Conservation (phyloP, 2,888 invertebrate genomes). For the Nomada lathburiana region DNA sequence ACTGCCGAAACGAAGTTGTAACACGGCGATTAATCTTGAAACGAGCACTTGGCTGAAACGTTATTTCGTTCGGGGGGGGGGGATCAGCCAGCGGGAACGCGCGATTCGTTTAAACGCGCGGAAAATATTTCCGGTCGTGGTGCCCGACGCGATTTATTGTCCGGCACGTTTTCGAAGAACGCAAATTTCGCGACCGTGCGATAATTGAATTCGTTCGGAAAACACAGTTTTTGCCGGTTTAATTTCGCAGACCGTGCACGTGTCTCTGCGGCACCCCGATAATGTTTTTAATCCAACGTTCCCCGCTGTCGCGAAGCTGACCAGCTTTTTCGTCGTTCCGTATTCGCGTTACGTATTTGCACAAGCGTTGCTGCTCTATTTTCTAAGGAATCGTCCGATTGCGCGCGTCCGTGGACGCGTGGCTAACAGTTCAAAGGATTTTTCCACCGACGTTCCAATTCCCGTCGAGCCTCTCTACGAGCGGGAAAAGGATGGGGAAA, state of each 20-base stretch:
- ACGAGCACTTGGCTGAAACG: neutral
- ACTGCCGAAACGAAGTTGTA: conserved; percentile 13
- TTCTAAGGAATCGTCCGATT: conserved; percentile 1
- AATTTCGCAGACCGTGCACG: neutral
- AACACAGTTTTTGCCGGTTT: neutral
- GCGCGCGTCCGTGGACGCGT: neutral
- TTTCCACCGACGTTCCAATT: neutral
- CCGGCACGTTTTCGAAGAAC: conserved; percentile 32
- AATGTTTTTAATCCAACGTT: conserved; percentile 25
- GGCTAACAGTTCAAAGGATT: neutral
- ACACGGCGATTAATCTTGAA: conserved; percentile 30
- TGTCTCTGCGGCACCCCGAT: neutral
- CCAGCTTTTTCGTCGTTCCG: neutral
- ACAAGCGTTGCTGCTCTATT: conserved; percentile 1
- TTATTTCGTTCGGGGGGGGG: neutral
- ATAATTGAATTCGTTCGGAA: conserved; percentile 43
- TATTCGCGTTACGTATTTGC: conserved; percentile 7
- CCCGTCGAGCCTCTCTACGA: neutral
- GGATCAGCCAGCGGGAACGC: neutral
- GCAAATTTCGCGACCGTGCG: conserved; percentile 29
- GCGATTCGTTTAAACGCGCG: conserved; percentile 24
- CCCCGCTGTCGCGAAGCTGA: neutral
- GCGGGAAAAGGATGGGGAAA: neutral
- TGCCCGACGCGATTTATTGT: conserved; percentile 28
- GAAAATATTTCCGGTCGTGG: conserved; percentile 26